Percentiles rank a stretch among this genome's conserved stretches.
Evolutionary conservation across 92 coral and sea anemone species (phyloP).

Genomic region (Metridium senile): DNA sequence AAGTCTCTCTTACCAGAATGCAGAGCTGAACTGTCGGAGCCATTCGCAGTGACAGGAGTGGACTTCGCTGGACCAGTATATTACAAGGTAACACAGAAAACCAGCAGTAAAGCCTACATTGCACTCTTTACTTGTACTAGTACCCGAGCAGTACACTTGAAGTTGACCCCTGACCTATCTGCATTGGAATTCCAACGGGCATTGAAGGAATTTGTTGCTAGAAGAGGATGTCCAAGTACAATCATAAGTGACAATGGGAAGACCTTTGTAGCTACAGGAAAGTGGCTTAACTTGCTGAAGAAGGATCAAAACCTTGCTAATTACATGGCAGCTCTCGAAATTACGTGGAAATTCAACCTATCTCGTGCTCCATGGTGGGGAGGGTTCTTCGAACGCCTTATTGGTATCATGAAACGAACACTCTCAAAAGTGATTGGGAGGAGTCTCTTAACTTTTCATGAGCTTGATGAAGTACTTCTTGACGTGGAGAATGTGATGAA

Average conservation of each 20-base stretch:
- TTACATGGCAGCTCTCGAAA: constrained; percentile 42
- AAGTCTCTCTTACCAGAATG: constrained; percentile 31
- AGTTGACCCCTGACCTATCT: constrained; percentile 34
- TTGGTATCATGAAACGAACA: constrained; percentile 23
- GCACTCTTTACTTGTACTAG: constrained; percentile 63
- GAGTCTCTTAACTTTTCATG: constrained; percentile 37
- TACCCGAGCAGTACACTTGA: constrained; percentile 64
- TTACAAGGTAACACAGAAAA: constrained; percentile 21
- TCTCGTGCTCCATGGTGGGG: constrained; percentile 45
- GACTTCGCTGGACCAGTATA: constrained; percentile 61
- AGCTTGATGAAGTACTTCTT: constrained; percentile 49
- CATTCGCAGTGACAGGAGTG: constrained; percentile 52
- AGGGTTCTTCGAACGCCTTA: constrained; percentile 44
- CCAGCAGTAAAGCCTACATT: constrained; percentile 34
- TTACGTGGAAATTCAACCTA: constrained; percentile 58
- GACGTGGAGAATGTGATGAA: constrained; percentile 60
- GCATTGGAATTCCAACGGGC: constrained; percentile 29
- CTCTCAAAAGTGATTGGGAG: constrained; percentile 48
- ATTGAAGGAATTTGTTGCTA: constrained; percentile 44
- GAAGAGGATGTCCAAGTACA: constrained; percentile 42
- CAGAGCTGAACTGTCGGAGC: constrained; percentile 43
- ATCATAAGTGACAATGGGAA: constrained; percentile 64
- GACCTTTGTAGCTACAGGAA: constrained; percentile 39
- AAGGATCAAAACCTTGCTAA: constrained; percentile 44
- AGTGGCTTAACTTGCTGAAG: constrained; percentile 23